Evolutionary conservation across 2,888 invertebrate genomes (phyloP).

Genomic region (Cyaniris semiargus): DNA sequence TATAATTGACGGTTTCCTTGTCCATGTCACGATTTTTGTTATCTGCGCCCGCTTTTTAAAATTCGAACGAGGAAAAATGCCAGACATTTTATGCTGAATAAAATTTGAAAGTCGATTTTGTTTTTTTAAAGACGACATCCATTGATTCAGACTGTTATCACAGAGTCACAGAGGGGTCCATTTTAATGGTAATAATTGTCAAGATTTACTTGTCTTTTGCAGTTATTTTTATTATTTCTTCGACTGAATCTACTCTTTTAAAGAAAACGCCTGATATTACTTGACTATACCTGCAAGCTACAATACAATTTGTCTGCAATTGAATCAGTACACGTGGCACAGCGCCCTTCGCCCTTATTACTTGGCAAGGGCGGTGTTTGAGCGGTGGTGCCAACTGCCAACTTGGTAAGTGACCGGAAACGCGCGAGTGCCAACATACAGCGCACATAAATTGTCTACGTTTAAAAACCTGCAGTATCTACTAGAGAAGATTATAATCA

Average conservation of each 20-base stretch:
- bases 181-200: not conserved
- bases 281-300: not conserved
- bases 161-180: not conserved
- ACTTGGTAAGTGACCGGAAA: conserved; percentile 35
- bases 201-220: not conserved
- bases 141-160: not conserved
- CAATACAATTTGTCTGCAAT: not conserved
- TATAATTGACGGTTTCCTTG: conserved; percentile 17
- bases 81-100: conserved; percentile 4
- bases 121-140: not conserved
- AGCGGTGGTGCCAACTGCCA: conserved; percentile 31
- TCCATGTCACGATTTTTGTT: conserved; percentile 6
- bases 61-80: conserved; percentile 13
- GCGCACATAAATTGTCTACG: conserved; percentile 24
- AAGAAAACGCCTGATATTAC: not conserved
- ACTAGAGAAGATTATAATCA: not conserved
- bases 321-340: conserved; percentile 23
- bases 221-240: not conserved
- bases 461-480: conserved; percentile 24
- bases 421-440: conserved; percentile 31
- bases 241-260: not conserved
- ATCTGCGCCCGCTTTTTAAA: conserved; percentile 4
- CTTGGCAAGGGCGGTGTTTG: conserved; percentile 31
- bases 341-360: conserved; percentile 27
- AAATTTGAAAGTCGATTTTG: not conserved